Evolutionary conservation across 2,888 invertebrate species (phyloP).

Genomic region (Yponomeuta malinellus): DNA sequence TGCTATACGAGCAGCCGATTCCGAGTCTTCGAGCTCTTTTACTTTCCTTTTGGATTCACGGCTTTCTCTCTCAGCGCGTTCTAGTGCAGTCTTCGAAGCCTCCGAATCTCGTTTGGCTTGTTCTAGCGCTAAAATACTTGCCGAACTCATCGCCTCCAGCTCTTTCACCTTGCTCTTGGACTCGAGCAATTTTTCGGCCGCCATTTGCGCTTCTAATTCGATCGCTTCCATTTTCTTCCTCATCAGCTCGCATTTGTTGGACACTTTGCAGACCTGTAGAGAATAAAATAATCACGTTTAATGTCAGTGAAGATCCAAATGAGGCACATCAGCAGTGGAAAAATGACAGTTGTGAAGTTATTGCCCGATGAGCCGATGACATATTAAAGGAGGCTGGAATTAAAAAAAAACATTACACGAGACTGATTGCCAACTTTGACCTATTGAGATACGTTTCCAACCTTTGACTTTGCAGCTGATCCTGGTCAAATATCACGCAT

Average conservation of each 20-base stretch:
- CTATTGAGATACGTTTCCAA: no score
- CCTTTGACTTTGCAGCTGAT: no score
- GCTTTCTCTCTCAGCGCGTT: conserved; percentile 67
- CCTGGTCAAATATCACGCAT: no score
- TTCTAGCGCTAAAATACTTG: background rate
- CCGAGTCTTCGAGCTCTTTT: conserved; percentile 75
- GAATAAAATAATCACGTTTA: background rate
- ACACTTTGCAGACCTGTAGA: background rate
- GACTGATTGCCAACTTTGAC: no score
- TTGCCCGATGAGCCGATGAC: no score
- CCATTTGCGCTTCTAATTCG: no score
- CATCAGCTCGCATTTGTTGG: conserved; percentile 25
- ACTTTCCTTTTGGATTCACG: conserved; percentile 72
- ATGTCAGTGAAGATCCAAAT: no score
- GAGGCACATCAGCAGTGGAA: no score
- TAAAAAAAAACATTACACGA: no score
- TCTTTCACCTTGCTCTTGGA: background rate
- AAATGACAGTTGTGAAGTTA: no score
- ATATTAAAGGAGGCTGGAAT: no score
- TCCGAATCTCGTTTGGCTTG: background rate
- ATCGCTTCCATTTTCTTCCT: background rate
- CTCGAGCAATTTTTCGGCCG: no score
- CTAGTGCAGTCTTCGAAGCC: conserved; percentile 30
- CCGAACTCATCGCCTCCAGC: background rate
- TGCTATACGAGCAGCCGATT: conserved; percentile 69